Conservation (phyloP, 2,113 vertebrate species). For the Nematolebias whitei region DNA sequence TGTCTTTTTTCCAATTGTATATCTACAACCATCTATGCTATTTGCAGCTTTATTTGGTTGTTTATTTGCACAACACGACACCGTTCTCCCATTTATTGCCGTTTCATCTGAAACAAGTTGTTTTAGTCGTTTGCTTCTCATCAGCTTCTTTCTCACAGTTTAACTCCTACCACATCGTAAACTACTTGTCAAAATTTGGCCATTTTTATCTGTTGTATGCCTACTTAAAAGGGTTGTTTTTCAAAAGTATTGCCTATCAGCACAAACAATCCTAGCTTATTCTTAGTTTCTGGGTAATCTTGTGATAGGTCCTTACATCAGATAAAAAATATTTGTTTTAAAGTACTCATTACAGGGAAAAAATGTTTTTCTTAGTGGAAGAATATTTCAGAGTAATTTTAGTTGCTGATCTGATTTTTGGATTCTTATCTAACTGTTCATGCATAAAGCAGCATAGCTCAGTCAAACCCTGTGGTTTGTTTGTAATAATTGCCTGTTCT, state of each 20-base stretch:
- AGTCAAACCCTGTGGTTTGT: slow-evolving; percentile 22
- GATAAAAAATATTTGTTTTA: not conserved
- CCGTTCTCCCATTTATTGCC: slow-evolving; percentile 3
- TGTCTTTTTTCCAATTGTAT: slow-evolving; percentile 5
- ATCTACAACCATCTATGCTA: slow-evolving; percentile 2
- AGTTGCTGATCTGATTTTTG: not conserved
- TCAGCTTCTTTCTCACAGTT: slow-evolving; percentile 15
- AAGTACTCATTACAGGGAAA: not conserved
- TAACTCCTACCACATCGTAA: not conserved
- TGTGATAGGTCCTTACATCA: not conserved
- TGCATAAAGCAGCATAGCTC: slow-evolving; percentile 26
- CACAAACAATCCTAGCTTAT: not conserved
- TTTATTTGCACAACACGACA: slow-evolving; percentile 1
- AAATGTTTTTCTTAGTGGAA: not conserved
- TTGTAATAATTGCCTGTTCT: slow-evolving; percentile 29
- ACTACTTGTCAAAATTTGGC: not conserved
- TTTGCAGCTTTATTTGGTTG: not conserved
- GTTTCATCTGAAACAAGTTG: slow-evolving; percentile 3
- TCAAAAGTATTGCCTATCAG: not conserved
- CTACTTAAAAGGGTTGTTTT: not conserved
- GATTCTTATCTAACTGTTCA: slow-evolving; percentile 4
- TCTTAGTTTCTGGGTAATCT: not conserved
- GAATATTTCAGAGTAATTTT: not conserved
- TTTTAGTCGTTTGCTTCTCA: slow-evolving; percentile 26
- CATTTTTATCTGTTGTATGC: not conserved